Conservation (phyloP, 2,888 invertebrate genomes). For the Leptopterna dolabrata region DNA sequence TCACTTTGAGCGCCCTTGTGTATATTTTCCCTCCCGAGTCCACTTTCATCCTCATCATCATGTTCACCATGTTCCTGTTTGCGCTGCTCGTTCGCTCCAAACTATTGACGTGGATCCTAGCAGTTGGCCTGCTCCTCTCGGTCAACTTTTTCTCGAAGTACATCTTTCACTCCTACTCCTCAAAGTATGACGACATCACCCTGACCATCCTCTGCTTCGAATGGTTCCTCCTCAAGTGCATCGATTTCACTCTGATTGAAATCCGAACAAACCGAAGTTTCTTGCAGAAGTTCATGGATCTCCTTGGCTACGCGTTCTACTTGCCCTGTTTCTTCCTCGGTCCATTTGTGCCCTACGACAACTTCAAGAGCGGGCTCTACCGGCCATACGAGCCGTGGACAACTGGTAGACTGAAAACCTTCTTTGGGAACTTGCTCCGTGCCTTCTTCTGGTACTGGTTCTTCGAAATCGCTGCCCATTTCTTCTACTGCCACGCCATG, state of each 20-base stretch:
- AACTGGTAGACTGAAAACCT: constrained; percentile 29
- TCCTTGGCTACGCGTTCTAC: constrained; percentile 83
- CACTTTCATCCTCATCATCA: constrained; percentile 18
- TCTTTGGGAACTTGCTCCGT: constrained; percentile 58
- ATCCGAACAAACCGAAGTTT: constrained; percentile 64
- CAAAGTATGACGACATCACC: constrained; percentile 12
- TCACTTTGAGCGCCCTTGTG: constrained; percentile 18
- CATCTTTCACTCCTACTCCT: background rate
- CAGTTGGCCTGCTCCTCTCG: constrained; percentile 18
- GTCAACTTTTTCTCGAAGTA: constrained; percentile 31
- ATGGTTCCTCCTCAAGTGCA: constrained; percentile 81
- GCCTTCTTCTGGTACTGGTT: constrained; percentile 67
- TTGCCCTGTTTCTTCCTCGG: constrained; percentile 86
- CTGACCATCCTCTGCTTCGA: constrained; percentile 64
- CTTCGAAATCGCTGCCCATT: constrained; percentile 81
- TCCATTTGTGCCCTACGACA: constrained; percentile 82
- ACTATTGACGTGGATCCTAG: constrained; percentile 48
- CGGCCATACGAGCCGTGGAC: constrained; percentile 54
- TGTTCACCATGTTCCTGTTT: constrained; percentile 48
- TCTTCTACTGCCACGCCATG: constrained; percentile 83
- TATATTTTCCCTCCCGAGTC: constrained; percentile 27
- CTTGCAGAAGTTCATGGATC: constrained; percentile 66
- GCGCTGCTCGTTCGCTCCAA: constrained; percentile 49
- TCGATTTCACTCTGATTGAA: constrained; percentile 78
- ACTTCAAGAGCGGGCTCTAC: constrained; percentile 70